A percentile compares a stretch with the other conserved stretches of the same genome.
phyloP scores from a whole-genome alignment of 2,888 invertebrate genomes.

The Hesperia comma region DNA sequence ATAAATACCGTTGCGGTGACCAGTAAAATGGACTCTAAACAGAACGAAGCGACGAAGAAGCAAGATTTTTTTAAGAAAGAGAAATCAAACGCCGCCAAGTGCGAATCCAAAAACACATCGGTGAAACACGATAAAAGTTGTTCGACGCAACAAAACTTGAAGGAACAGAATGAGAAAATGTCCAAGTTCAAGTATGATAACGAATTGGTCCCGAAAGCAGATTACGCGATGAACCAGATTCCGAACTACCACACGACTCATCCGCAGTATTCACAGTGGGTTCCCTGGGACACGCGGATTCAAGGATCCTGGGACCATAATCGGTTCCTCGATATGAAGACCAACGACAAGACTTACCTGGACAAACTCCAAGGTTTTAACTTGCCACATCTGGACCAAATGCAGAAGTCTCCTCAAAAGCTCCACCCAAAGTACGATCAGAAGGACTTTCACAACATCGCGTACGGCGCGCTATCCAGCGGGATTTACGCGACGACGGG shows the following conservation, averaged over 20 bases:
- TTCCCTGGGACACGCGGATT: constrained; percentile 83
- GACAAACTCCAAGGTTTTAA: constrained; percentile 85
- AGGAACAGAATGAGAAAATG: constrained; percentile 82
- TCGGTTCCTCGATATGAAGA: constrained; percentile 77
- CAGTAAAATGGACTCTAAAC: constrained; percentile 69
- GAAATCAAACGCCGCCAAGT: constrained; percentile 70
- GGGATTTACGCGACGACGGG: constrained; percentile 71
- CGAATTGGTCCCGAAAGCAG: constrained; percentile 83
- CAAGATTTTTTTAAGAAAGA: constrained; percentile 82
- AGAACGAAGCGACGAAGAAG: constrained; percentile 73
- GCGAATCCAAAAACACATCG: constrained; percentile 65
- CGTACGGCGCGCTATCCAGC: constrained; percentile 73
- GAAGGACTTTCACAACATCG: constrained; percentile 77
- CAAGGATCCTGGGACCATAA: constrained; percentile 82
- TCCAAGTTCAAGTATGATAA: constrained; percentile 82
- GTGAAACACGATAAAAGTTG: constrained; percentile 78
- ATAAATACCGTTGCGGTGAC: constrained; percentile 69
- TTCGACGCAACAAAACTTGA: constrained; percentile 63
- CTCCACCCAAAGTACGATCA: constrained; percentile 81
- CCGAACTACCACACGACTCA: constrained; percentile 87
- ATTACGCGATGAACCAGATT: constrained; percentile 86
- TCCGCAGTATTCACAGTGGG: constrained; percentile 86
- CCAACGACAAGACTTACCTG: constrained; percentile 82
- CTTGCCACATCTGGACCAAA: constrained; percentile 83
- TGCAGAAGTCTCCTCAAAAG: constrained; percentile 85